Evolutionary conservation across 2,113 vertebrate genomes (phyloP).

Genomic region (Triplophysa dalaica): DNA sequence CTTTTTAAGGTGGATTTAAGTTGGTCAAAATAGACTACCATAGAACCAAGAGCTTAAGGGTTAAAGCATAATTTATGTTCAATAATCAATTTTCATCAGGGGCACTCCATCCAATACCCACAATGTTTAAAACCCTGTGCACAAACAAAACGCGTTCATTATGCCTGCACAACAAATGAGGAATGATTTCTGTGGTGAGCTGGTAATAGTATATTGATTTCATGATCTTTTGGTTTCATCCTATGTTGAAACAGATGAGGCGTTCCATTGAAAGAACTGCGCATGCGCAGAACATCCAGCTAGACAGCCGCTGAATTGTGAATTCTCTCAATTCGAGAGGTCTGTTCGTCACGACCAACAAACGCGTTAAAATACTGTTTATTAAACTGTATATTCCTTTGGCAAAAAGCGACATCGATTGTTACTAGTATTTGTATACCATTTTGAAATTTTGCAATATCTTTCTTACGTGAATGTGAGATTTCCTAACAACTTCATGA

Average conservation of each 20-base stretch:
- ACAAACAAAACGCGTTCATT: neutral
- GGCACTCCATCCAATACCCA: no score
- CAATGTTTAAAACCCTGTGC: no score
- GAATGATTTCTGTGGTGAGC: neutral
- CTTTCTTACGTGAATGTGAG: neutral
- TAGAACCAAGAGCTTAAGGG: no score
- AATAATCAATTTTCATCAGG: no score
- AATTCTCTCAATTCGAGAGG: neutral
- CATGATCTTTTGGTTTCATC: neutral
- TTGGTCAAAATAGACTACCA: no score
- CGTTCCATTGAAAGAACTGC: neutral
- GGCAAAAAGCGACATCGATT: no score
- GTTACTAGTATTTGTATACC: neutral
- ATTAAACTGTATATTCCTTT: neutral
- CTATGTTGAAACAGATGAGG: neutral
- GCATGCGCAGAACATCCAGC: neutral
- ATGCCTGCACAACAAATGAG: neutral
- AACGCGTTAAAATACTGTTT: neutral
- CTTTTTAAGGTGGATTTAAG: no score
- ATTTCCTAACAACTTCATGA: neutral
- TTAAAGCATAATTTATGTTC: no score
- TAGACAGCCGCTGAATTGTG: neutral
- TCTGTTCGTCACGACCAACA: neutral
- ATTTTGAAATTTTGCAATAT: no score
- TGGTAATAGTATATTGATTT: slow-evolving; percentile 25